These are phyloP conservation scores for Drosophila prolongata DNA, from an alignment of 2,888 invertebrate species.

Conservation along the genomic window DNA sequence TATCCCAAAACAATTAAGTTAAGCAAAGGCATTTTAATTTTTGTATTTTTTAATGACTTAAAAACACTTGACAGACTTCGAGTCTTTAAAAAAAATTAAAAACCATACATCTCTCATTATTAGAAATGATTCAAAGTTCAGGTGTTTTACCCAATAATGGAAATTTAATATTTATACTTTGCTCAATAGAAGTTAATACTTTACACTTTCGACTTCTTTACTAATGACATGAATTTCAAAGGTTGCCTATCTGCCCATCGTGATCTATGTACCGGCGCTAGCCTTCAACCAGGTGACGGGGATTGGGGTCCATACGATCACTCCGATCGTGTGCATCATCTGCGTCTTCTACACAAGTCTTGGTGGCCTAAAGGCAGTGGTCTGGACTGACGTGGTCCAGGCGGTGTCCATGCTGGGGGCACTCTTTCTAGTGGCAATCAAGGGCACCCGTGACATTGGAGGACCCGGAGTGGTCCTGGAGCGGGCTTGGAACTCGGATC, in stretches of 20 bases:
- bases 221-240: slow-evolving; percentile 71
- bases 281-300: slow-evolving; percentile 95
- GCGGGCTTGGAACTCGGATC: slow-evolving; percentile 88
- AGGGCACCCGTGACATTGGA: slow-evolving; percentile 90
- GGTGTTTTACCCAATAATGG: too few relatives aligned
- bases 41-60: too few relatives aligned
- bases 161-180: too few relatives aligned
- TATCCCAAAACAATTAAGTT: too few relatives aligned
- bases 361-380: slow-evolving; percentile 92
- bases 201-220: too few relatives aligned
- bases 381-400: slow-evolving; percentile 92
- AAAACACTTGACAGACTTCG: too few relatives aligned
- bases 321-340: slow-evolving; percentile 92
- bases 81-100: too few relatives aligned
- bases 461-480: slow-evolving; percentile 88
- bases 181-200: too few relatives aligned
- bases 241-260: slow-evolving; percentile 92
- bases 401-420: slow-evolving; percentile 91
- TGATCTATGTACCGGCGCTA: slow-evolving; percentile 91
- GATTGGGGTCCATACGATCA: slow-evolving; percentile 91
- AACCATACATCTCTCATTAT: too few relatives aligned
- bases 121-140: too few relatives aligned
- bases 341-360: slow-evolving; percentile 95
- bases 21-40: too few relatives aligned
- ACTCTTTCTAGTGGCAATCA: slow-evolving; percentile 89